Percentiles rank a stretch among this genome's conserved stretches.
Conservation (phyloP, 2,113 vertebrate species). For the Dromas ardeola region DNA sequence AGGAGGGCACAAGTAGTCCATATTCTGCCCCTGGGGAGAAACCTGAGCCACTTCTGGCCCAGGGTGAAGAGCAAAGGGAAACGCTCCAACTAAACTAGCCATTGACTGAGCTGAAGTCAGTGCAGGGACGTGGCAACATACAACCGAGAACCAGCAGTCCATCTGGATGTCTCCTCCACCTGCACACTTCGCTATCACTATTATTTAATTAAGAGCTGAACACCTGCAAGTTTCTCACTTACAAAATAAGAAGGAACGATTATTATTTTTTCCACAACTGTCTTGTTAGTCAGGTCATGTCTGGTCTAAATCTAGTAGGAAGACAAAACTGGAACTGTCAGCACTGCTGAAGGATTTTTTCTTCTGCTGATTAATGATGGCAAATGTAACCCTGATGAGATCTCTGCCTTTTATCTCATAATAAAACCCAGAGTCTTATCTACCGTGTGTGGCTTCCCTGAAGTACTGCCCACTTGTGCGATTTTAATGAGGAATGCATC, state of each 20-base stretch:
- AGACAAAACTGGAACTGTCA: not conserved
- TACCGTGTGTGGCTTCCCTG: not conserved
- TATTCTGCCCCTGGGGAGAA: not conserved
- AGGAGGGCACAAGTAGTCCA: not conserved
- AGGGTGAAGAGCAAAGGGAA: not conserved
- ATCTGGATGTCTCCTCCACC: not conserved
- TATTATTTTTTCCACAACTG: not conserved
- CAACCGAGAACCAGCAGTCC: not conserved
- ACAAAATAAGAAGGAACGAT: not conserved
- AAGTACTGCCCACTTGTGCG: not conserved
- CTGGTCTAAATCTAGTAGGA: conserved; percentile 19
- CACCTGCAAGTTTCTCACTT: not conserved
- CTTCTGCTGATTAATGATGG: not conserved
- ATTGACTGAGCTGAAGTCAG: not conserved
- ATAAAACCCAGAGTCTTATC: not conserved
- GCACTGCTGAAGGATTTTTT: not conserved
- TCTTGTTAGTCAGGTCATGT: not conserved
- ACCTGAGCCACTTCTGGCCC: not conserved
- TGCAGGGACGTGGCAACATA: not conserved
- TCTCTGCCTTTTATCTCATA: not conserved
- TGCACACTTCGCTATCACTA: not conserved
- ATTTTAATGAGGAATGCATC: not conserved
- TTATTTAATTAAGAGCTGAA: not conserved
- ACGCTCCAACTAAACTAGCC: not conserved
- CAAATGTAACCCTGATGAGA: not conserved